Base-by-base conservation (phyloP, 2,888 invertebrate species). In the Pyrgus malvae region DNA sequence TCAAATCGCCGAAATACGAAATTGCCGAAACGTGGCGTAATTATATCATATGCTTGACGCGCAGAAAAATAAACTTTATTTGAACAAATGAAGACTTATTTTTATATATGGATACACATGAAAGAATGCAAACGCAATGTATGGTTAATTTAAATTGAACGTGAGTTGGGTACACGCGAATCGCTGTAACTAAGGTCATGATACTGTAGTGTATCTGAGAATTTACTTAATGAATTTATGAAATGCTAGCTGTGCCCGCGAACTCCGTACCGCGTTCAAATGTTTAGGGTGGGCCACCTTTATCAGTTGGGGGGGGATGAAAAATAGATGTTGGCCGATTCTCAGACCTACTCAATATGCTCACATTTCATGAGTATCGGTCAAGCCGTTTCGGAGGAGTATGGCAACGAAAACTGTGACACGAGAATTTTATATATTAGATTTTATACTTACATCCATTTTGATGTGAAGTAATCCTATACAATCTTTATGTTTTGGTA, bases 161-260 rank as follows among this genome's bases (percentile, higher is more conserved):
- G 60, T 56, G 58, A 59, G 60, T 58, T 59, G 57, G 66, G 64
- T 61, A 64, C 63, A 68, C 62, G 56, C 59, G 59, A 61, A 64
- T 63, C 56, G 62, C 50, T 59, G 66, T 76, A 70, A 63, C 71
- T 71, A 64, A 73, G 73, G 72, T 74, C 74, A 69, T 69, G 74
- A 69, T 66, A 64, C 56, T 46, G 33, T 58, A 56, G 51, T 37
- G 44, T 54, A 57, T 59, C 57, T 58, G 57, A 44, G 37, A 37
- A 51, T 44, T 44, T 5, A 44, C 25, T 42, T 42, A 23, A 33
- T 40, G 38, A 29, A 41, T 23, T 21, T 12, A 27, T 7, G 8
- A 31, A 11, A 48, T 40, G 12, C 40, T 49, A 8, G n/a, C 8
- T 27, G n/a, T n/a, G n/a, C n/a, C n/a, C n/a, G n/a, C n/a, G n/a